These are phyloP conservation scores for Zonotrichia albicollis DNA, from an alignment of 2,797 vertebrate genomes.

Conservation along the genomic window DNA sequence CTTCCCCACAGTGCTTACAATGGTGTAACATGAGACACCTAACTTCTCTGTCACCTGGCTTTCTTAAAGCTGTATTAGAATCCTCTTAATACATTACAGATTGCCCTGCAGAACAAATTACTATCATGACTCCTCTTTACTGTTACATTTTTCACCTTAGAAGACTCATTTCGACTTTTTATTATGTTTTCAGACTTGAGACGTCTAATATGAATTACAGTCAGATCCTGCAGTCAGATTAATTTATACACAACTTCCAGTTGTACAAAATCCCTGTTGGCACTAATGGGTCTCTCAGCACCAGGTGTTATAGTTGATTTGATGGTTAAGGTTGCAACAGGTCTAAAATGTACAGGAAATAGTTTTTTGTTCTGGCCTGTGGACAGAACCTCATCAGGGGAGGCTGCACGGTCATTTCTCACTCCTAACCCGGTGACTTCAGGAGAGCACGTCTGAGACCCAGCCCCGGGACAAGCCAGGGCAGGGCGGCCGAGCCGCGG, in stretches of 20 bases:
- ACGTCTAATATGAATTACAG: background rate
- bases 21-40: background rate
- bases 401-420: background rate
- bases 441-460: too few relatives aligned
- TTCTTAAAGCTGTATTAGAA: background rate
- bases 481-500: background rate
- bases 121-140: background rate
- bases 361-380: accelerated
- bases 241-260: background rate
- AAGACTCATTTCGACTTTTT: background rate
- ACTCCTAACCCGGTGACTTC: background rate
- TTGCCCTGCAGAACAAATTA: background rate
- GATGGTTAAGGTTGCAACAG: background rate
- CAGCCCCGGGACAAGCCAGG: background rate
- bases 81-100: background rate
- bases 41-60: background rate
- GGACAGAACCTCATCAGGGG: background rate
- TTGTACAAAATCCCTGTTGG: background rate
- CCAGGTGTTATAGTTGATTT: background rate
- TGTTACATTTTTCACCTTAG: background rate
- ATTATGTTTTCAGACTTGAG: background rate
- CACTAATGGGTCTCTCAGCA: background rate
- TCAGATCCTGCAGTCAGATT: background rate
- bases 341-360: background rate
- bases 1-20: background rate